A percentile compares a stretch with the other conserved stretches of the same genome.
phyloP scores from a whole-genome alignment of 2,888 invertebrate species.

The Rhodophaea formosa region DNA sequence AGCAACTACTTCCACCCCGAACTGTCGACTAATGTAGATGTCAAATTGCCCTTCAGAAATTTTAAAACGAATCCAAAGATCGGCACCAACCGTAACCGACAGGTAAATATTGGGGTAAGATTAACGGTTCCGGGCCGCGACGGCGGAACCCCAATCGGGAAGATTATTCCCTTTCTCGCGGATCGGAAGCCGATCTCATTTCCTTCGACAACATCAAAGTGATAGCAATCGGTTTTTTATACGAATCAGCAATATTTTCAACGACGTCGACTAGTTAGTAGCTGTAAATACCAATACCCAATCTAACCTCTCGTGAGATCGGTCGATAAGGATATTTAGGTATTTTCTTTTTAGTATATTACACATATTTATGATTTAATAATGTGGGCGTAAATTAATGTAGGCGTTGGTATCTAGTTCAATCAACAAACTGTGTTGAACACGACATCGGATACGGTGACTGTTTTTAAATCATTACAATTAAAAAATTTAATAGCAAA shows the following conservation, averaged over 20 bases:
- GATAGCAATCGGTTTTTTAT: constrained; percentile 78
- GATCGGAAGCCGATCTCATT: constrained; percentile 79
- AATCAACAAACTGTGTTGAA: too few species aligned
- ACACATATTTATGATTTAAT: too few species aligned
- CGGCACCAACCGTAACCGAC: constrained; percentile 26
- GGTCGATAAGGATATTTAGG: not conserved
- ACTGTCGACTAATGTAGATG: not conserved
- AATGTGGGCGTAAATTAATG: too few species aligned
- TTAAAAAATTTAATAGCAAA: too few species aligned
- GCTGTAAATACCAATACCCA: constrained; percentile 17
- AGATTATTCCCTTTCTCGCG: constrained; percentile 76
- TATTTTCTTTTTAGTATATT: too few species aligned
- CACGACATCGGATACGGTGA: too few species aligned
- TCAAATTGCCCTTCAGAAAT: not conserved
- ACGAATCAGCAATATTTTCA: constrained; percentile 77
- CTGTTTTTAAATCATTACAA: too few species aligned
- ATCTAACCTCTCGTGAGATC: not conserved
- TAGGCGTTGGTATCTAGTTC: too few species aligned
- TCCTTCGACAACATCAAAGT: constrained; percentile 80
- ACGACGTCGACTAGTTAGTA: constrained; percentile 62
- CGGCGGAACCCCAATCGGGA: constrained; percentile 64
- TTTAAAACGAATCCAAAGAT: not conserved
- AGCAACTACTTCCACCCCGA: not conserved
- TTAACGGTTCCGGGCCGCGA: constrained; percentile 51
- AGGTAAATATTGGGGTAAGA: constrained; percentile 58